Base-by-base conservation (phyloP, 2,888 invertebrate species). In the Limulus polyphemus region DNA sequence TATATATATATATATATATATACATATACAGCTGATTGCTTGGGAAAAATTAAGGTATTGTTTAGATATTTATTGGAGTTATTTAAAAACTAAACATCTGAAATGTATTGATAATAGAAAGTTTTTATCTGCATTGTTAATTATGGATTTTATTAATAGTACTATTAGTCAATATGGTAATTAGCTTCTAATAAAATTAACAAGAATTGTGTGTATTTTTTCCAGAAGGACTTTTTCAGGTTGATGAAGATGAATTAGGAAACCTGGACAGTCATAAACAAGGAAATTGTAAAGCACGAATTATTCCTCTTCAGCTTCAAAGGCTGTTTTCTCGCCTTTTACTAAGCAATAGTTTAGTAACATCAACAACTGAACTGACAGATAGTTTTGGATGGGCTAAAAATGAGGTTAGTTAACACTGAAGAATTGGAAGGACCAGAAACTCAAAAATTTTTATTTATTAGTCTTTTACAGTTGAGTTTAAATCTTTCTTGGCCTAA, bases 351-450 rank as follows among this genome's bases (percentile, higher is more conserved):
- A 72, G 72, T 56, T 72, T 75, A 62, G 74, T 73, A 62, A 72
- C 74, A 11, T 73, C 73, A 16, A 76, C 77, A 0, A 65, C 69
- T 49, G 73, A 74, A 48, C 71, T 77, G n/a, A 77, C 77, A 0
- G 74, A 75, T 61, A 77, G 77, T 67, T 77, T 77, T 72, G 77
- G 77, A 14, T 77, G 77, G 77, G 74, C 71, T 3, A 74, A 75
- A 59, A 72, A 73, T 67, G 76, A 77, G 72, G 77, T 77, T 67
- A 55, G 68, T 12, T 58, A n/a, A 57, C 14, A n/a, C 16, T 55
- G 16, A 55, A 55, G n/a, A 14, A 10, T 50, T n/a, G 14, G 50
- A 50, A 2, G 50, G 50, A 50, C 13, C 14, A 50, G 13, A n/a
- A 50, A 50, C 50, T 50, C 50, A 50, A n/a, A 32, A 32, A 32